Conservation (phyloP, 2,113 vertebrate genomes). For the Nannospalax galili region DNA sequence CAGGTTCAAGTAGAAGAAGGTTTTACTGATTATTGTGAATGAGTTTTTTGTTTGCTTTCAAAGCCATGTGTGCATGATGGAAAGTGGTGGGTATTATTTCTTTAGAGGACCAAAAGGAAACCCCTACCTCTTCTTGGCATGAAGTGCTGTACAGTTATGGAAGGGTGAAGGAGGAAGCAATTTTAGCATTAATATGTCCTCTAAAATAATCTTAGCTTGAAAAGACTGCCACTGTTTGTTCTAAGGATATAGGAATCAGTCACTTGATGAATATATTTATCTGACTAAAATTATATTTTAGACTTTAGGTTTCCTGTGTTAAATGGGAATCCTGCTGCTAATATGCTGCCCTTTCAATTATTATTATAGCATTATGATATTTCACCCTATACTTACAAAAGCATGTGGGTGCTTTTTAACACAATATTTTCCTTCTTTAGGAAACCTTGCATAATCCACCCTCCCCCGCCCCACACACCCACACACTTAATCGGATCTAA, state of each 20-base stretch:
- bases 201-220: slow-evolving; percentile 34
- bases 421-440: slow-evolving; percentile 19
- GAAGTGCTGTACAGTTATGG: neutral
- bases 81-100: neutral
- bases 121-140: neutral
- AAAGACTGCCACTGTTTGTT: neutral
- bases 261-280: neutral
- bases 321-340: neutral
- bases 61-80: neutral
- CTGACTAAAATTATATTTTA: neutral
- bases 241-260: neutral
- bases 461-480: neutral
- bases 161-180: neutral
- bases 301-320: neutral
- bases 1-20: neutral
- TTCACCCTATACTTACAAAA: neutral
- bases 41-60: neutral
- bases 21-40: neutral
- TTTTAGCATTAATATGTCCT: neutral
- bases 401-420: neutral
- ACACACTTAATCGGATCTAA: neutral
- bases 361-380: neutral
- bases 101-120: neutral
- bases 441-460: neutral
- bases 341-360: neutral